phyloP scores from a whole-genome alignment of 2,888 invertebrate genomes.

The Hirtodrosophila cameraria region DNA sequence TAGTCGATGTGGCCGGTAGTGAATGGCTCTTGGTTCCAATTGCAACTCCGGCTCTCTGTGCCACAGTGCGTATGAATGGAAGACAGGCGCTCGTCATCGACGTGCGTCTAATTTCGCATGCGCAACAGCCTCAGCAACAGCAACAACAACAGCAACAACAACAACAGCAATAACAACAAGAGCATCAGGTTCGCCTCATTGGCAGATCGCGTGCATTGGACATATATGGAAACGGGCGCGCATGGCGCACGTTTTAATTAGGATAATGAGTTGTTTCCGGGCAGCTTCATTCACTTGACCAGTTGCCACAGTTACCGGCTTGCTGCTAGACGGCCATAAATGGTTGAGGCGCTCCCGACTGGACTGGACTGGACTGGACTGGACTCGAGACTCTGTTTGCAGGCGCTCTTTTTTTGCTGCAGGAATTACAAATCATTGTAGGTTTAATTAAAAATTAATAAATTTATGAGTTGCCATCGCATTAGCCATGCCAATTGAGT shows the following conservation, averaged over 20 bases:
- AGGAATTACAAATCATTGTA: conserved; percentile 78
- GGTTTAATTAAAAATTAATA: conserved; percentile 79
- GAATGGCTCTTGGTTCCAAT: conserved; percentile 39
- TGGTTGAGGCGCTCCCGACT: conserved; percentile 39
- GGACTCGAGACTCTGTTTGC: neutral
- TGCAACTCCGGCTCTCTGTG: conserved; percentile 21
- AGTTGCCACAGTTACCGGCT: conserved; percentile 22
- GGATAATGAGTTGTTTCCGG: conserved; percentile 84
- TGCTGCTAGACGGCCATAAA: conserved; percentile 46
- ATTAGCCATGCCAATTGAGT: conserved; percentile 80
- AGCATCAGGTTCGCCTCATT: conserved; percentile 65
- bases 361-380: no score
- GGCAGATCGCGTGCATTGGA: conserved; percentile 82
- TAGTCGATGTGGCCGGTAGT: conserved; percentile 21
- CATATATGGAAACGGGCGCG: conserved; percentile 78
- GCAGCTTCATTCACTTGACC: conserved; percentile 50
- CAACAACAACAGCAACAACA: conserved; percentile 25
- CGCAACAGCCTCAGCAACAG: conserved; percentile 37
- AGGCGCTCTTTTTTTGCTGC: conserved; percentile 29
- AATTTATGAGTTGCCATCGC: conserved; percentile 78
- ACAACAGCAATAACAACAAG: conserved; percentile 8
- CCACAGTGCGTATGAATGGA: conserved; percentile 76
- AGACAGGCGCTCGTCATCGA: conserved; percentile 50
- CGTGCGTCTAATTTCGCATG: conserved; percentile 66
- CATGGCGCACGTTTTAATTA: conserved; percentile 83